Conservation (phyloP, 1,140 invertebrate genomes). For the Pentalonia nigronervosa region DNA sequence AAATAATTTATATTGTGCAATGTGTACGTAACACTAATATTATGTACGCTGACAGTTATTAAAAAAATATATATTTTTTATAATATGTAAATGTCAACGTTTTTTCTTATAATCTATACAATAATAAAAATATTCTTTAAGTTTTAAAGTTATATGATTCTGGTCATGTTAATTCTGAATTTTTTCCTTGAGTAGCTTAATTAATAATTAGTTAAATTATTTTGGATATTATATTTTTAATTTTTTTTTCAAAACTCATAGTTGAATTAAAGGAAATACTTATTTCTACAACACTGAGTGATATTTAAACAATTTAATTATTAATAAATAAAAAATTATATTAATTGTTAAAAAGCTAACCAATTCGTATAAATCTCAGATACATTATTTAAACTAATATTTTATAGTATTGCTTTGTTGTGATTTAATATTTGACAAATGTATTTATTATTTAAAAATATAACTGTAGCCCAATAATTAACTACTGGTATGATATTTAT, state of each 20-base stretch:
- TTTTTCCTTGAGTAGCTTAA: not conserved
- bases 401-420: not conserved
- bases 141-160: not conserved
- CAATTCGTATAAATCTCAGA: not conserved
- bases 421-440: not conserved
- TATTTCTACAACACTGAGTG: not conserved
- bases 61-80: conserved; percentile 12
- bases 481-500: not conserved
- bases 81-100: conserved; percentile 2
- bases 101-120: not conserved
- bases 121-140: not conserved
- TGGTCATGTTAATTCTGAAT: not conserved
- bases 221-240: not conserved
- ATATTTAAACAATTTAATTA: not conserved
- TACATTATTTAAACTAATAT: not conserved
- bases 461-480: not conserved
- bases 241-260: not conserved
- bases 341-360: not conserved
- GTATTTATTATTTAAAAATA: not conserved
- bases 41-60: conserved; percentile 39
- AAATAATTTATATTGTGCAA: conserved; percentile 21
- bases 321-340: not conserved
- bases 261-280: not conserved
- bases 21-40: conserved; percentile 35
- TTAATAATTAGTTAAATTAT: not conserved